phyloP scores from a whole-genome alignment of 1,140 invertebrate genomes.

The Eriosoma lanigerum region DNA sequence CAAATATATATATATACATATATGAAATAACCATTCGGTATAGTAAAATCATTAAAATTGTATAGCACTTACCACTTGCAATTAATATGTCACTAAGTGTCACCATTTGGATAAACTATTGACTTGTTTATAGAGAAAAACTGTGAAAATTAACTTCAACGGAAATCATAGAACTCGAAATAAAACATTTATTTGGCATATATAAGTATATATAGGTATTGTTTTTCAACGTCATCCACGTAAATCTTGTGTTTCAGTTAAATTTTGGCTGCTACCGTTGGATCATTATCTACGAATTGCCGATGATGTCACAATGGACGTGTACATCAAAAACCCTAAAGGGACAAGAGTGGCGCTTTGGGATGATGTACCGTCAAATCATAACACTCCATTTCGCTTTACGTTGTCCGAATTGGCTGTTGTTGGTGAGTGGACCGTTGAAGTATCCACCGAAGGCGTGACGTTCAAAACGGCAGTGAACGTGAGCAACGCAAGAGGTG shows the following conservation, averaged over 20 bases:
- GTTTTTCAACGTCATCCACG: no score
- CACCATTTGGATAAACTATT: no score
- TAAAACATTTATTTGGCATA: no score
- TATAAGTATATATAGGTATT: no score
- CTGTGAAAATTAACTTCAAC: no score
- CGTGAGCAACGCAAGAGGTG: conserved; percentile 56
- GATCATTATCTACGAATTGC: conserved; percentile 65
- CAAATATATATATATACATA: no score
- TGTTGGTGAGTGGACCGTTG: conserved; percentile 63
- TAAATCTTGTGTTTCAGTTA: conserved; percentile 60
- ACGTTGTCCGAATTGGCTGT: conserved; percentile 61
- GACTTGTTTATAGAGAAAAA: no score
- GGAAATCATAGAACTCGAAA: no score
- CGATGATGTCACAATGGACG: conserved; percentile 62
- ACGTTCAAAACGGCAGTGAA: conserved; percentile 60
- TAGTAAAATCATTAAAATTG: no score
- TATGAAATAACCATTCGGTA: no score
- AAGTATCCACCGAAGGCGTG: conserved; percentile 62
- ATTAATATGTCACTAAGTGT: no score
- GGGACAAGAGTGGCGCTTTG: conserved; percentile 67
- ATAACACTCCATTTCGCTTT: conserved; percentile 57
- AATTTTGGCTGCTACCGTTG: conserved; percentile 66
- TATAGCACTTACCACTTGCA: no score
- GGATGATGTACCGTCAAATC: conserved; percentile 62
- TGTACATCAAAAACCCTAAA: conserved; percentile 65